Percentiles rank a stretch among this genome's conserved stretches.
These are phyloP conservation scores for Tetramorium simillimum DNA, from an alignment of 1,140 invertebrate species.

Conservation along the genomic window DNA sequence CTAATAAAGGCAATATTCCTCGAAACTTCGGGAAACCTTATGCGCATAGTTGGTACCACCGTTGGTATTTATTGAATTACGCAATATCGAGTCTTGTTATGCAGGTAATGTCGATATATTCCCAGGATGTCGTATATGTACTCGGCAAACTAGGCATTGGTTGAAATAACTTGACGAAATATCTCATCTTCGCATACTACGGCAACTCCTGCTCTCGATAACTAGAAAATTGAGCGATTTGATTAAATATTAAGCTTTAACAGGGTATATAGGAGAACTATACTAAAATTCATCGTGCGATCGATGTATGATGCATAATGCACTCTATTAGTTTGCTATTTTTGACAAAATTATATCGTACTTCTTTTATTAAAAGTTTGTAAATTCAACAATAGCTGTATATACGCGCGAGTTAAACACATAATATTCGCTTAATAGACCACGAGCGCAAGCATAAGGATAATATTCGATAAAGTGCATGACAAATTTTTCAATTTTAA, in stretches of 20 bases:
- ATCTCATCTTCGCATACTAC: slow-evolving; percentile 30
- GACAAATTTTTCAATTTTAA: slow-evolving; percentile 31
- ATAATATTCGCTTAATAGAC: not conserved
- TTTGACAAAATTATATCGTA: not conserved
- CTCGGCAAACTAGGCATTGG: slow-evolving; percentile 25
- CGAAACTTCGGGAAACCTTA: slow-evolving; percentile 2
- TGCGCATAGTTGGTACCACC: not conserved
- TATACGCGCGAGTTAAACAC: not conserved
- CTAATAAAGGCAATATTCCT: slow-evolving; percentile 27
- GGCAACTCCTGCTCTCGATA: not conserved
- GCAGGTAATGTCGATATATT: slow-evolving; percentile 44
- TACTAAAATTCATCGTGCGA: not conserved
- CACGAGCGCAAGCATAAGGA: not conserved
- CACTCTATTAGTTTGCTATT: not conserved
- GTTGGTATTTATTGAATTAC: slow-evolving; percentile 39
- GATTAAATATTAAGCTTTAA: slow-evolving; percentile 58
- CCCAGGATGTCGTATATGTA: not conserved
- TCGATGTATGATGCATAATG: not conserved
- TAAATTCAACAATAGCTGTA: not conserved
- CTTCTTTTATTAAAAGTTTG: not conserved
- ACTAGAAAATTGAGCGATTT: slow-evolving; percentile 50
- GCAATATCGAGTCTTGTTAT: slow-evolving; percentile 25
- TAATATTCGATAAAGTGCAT: not conserved
- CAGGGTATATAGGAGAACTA: slow-evolving; percentile 4
- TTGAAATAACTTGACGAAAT: slow-evolving; percentile 55